phyloP scores from a whole-genome alignment of 1,140 invertebrate species.

The Araneus ventricosus region DNA sequence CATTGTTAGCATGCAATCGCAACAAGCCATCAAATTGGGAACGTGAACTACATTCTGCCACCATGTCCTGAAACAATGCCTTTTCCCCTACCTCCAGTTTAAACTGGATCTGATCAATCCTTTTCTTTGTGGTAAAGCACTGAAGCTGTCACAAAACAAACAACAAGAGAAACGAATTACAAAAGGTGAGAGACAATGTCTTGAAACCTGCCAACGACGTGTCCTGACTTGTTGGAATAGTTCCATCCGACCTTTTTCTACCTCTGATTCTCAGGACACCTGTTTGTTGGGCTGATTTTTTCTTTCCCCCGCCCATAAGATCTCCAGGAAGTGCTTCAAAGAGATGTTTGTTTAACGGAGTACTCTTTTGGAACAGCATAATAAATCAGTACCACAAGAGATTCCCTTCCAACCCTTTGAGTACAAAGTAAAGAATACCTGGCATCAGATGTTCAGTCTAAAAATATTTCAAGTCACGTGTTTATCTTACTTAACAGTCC shows the following conservation, averaged over 20 bases:
- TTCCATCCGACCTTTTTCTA: background rate
- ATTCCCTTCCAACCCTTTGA: no score
- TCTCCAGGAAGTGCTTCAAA: background rate
- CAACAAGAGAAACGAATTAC: background rate
- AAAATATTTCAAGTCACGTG: no score
- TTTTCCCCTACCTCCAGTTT: background rate
- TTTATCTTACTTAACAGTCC: no score
- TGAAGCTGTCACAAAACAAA: background rate
- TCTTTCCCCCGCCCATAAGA: background rate
- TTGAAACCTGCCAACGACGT: background rate
- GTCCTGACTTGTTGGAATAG: background rate
- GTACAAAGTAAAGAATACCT: no score
- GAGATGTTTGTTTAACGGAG: slow-evolving; percentile 19
- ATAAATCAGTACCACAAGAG: no score
- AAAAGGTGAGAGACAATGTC: slow-evolving; percentile 18
- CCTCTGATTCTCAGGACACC: no score
- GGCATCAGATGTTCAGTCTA: no score
- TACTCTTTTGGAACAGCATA: no score
- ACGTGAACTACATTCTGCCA: background rate
- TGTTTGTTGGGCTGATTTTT: background rate
- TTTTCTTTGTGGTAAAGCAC: background rate
- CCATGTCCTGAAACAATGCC: background rate
- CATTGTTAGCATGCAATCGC: background rate
- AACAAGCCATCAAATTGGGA: background rate
- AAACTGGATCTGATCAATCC: background rate